phyloP scores from a whole-genome alignment of 2,797 vertebrate genomes.

The Anguilla anguilla region DNA sequence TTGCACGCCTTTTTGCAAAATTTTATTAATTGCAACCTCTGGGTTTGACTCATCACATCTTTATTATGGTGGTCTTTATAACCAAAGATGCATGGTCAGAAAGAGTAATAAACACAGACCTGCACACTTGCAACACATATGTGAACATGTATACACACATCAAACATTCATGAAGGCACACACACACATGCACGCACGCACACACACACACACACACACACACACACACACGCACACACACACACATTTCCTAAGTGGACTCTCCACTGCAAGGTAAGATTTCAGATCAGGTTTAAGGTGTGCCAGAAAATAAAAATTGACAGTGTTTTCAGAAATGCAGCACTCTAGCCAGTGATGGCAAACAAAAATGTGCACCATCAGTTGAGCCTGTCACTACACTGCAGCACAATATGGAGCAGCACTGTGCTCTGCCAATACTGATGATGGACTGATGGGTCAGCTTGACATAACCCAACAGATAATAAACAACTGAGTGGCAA shows the following conservation, averaged over 20 bases:
- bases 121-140: neutral
- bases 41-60: slow-evolving; percentile 29
- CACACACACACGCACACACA: neutral
- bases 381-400: neutral
- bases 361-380: neutral
- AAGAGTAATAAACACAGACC: slow-evolving; percentile 34
- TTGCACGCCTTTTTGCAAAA: slow-evolving; percentile 41
- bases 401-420: neutral
- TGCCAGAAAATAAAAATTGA: neutral
- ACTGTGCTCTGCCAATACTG: neutral
- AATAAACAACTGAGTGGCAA: neutral
- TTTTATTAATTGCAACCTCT: slow-evolving; percentile 38
- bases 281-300: neutral
- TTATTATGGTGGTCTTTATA: slow-evolving; percentile 28
- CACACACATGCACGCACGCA: neutral
- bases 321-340: neutral
- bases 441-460: neutral
- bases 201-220: neutral
- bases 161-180: no score
- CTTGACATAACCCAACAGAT: neutral
- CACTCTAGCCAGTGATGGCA: neutral
- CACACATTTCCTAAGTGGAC: neutral
- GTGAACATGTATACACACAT: neutral
- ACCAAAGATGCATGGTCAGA: slow-evolving; percentile 26
- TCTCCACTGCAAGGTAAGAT: neutral